Evolutionary conservation across 2,888 invertebrate genomes (phyloP).

Genomic region (Malthinus flaveolus): DNA sequence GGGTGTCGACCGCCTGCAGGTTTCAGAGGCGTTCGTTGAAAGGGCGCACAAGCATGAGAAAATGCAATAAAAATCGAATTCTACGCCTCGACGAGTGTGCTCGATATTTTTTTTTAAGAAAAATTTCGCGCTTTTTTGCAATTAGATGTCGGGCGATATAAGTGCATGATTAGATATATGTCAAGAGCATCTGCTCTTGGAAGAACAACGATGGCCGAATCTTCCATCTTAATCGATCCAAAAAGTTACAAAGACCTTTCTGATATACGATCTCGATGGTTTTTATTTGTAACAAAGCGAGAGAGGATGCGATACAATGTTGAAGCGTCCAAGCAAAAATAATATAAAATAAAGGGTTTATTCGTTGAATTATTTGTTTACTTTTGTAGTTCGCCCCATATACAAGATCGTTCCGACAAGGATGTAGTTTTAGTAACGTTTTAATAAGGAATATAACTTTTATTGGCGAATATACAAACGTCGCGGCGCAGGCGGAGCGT

Average conservation of each 20-base stretch:
- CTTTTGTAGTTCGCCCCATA: not conserved
- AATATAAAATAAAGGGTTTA: conserved; percentile 23
- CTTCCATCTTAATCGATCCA: conserved; percentile 33
- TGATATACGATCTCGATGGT: conserved; percentile 29
- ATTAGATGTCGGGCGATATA: conserved; percentile 19
- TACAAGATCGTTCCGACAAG: too few species aligned
- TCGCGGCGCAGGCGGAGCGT: conserved; percentile 24
- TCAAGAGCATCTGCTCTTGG: conserved; percentile 41
- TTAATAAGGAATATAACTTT: conserved; percentile 12
- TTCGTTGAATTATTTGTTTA: conserved; percentile 1
- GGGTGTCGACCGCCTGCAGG: conserved; percentile 52
- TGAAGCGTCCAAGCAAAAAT: conserved; percentile 21
- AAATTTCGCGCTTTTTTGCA: not conserved
- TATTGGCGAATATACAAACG: conserved; percentile 22
- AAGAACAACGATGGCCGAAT: conserved; percentile 42
- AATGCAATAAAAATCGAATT: conserved; percentile 12
- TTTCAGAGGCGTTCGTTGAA: conserved; percentile 42
- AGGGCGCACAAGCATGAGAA: conserved; percentile 23
- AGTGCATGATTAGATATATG: conserved; percentile 34
- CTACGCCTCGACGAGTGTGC: conserved; percentile 8
- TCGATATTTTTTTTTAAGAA: not conserved
- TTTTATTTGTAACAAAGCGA: conserved; percentile 26
- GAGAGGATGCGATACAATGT: conserved; percentile 23
- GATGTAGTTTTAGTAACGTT: not conserved
- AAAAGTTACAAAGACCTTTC: conserved; percentile 24